Percentiles rank a stretch among this genome's conserved stretches.
Evolutionary conservation across 1,140 invertebrate species (phyloP).

Genomic region (Caerostris darwini): DNA sequence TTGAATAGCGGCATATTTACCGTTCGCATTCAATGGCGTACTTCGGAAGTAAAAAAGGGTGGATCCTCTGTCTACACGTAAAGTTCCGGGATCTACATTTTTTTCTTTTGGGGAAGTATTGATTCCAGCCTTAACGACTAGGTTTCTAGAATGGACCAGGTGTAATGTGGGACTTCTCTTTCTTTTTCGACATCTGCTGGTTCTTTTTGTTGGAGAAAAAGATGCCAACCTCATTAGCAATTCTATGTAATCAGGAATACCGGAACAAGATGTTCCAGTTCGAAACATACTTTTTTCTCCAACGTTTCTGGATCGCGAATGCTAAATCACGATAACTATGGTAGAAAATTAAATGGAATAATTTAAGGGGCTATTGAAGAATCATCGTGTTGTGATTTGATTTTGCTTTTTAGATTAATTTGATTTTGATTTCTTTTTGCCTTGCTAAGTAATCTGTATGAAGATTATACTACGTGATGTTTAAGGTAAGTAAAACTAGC

Average conservation of each 20-base stretch:
- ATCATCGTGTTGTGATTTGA: not conserved
- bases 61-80: not conserved
- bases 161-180: not conserved
- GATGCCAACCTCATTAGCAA: slow-evolving; percentile 13
- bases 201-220: not conserved
- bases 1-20: not conserved
- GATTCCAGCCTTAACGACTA: slow-evolving; percentile 34
- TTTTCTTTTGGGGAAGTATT: not conserved
- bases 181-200: not conserved
- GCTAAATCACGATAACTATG: not conserved
- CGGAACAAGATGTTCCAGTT: not conserved
- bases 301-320: not conserved
- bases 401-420: not conserved
- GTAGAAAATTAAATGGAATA: not conserved
- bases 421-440: not conserved
- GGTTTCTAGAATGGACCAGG: not conserved
- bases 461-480: no score
- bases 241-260: slow-evolving; percentile 26
- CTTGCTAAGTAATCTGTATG: no score
- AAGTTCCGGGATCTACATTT: not conserved
- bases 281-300: not conserved
- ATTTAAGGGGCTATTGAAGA: not conserved
- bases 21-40: not conserved
- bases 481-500: no score
- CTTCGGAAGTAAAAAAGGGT: slow-evolving; percentile 34